phyloP scores from a whole-genome alignment of 1,140 invertebrate species.

The Zaprionus taronus region DNA sequence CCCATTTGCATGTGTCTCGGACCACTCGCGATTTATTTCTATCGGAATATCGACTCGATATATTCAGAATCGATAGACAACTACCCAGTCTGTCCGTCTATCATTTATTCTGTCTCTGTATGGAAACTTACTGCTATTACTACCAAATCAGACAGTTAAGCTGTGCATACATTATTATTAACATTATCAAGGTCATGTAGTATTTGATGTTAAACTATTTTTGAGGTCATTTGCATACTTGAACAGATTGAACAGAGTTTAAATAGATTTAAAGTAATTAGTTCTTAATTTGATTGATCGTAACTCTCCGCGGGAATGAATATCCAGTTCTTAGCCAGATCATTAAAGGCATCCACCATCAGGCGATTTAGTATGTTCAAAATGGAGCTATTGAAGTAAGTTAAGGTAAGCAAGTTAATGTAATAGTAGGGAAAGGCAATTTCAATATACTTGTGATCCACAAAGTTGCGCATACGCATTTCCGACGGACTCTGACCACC shows the following conservation, averaged over 20 bases:
- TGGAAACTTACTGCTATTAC: too few relatives aligned
- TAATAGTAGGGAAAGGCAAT: too few relatives aligned
- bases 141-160: too few relatives aligned
- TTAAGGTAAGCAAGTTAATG: not conserved
- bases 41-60: too few relatives aligned
- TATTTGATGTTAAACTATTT: too few relatives aligned
- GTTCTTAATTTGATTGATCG: slow-evolving; percentile 38
- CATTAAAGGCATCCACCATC: slow-evolving; percentile 65
- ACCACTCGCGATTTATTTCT: too few relatives aligned
- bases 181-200: too few relatives aligned
- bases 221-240: not conserved
- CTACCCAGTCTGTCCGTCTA: too few relatives aligned
- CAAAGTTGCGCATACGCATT: not conserved
- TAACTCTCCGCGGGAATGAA: slow-evolving; percentile 73
- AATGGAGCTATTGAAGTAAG: slow-evolving; percentile 43
- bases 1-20: too few relatives aligned
- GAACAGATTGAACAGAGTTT: not conserved
- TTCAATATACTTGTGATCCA: slow-evolving; percentile 55
- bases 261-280: not conserved
- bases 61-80: too few relatives aligned
- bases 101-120: too few relatives aligned
- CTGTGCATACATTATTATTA: too few relatives aligned
- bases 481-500: not conserved
- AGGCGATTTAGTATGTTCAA: slow-evolving; percentile 60
- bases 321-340: slow-evolving; percentile 75